Conservation (phyloP, 2,797 vertebrate species). For the Corythornis leucogaster region DNA sequence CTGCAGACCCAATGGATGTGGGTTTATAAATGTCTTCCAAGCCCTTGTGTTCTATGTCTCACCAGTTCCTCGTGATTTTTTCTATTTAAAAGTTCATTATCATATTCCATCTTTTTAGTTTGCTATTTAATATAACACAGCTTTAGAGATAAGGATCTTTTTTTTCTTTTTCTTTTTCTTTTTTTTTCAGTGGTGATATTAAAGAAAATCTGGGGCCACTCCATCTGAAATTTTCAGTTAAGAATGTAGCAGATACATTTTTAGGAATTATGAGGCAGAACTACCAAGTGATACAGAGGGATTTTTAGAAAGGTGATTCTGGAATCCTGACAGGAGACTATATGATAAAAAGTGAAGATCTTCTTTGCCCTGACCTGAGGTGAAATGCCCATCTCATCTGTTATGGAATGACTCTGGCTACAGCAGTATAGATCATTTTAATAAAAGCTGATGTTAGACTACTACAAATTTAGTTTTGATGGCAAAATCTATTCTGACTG, state of each 20-base stretch:
- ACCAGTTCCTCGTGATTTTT: not conserved
- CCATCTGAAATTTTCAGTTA: not conserved
- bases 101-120: not conserved
- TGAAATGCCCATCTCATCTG: conserved; percentile 7
- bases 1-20: not conserved
- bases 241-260: not conserved
- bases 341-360: not conserved
- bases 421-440: conserved; percentile 23
- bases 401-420: not conserved
- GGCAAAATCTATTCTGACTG: conserved; percentile 53
- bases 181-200: not conserved
- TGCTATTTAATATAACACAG: not conserved
- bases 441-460: conserved; percentile 50
- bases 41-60: not conserved
- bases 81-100: not conserved
- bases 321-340: not conserved
- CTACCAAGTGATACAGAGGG: not conserved
- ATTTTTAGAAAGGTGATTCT: conserved; percentile 15
- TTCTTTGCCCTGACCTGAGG: conserved; percentile 3
- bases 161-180: not conserved
- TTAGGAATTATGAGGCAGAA: conserved; percentile 27
- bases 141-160: not conserved
- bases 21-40: not conserved
- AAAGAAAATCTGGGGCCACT: not conserved
- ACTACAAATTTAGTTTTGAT: conserved; percentile 46